Evolutionary conservation across 2,113 vertebrate species (phyloP).

Genomic region (Mustela lutreola): DNA sequence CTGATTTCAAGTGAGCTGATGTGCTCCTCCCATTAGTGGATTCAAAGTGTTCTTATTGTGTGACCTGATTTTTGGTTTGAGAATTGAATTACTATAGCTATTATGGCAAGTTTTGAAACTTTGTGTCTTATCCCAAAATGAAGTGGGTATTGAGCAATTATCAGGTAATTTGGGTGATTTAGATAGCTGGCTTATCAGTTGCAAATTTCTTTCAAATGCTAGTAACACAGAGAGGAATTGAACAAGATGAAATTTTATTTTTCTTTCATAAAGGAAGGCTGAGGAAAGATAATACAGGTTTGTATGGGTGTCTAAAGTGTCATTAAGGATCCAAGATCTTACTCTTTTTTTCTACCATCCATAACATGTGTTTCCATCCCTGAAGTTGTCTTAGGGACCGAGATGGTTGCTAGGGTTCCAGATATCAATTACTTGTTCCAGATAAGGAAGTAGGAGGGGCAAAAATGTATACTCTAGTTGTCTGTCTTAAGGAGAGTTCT

Average conservation of each 20-base stretch:
- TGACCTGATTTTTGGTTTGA: conserved; percentile 71
- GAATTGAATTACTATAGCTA: conserved; percentile 23
- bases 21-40: conserved; percentile 40
- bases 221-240: neutral
- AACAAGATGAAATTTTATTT: conserved; percentile 26
- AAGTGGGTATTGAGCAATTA: neutral
- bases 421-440: neutral
- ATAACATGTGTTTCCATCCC: neutral
- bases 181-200: neutral
- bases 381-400: neutral
- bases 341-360: neutral
- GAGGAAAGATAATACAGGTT: neutral
- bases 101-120: conserved; percentile 29
- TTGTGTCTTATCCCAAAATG: conserved; percentile 5
- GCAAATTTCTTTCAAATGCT: neutral
- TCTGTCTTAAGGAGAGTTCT: conserved; percentile 4
- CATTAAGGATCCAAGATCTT: neutral
- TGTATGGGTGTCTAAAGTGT: neutral
- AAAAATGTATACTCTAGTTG: neutral
- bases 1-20: conserved; percentile 56
- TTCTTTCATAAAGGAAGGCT: neutral
- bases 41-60: conserved; percentile 36
- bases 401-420: neutral
- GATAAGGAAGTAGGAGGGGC: neutral
- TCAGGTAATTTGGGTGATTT: neutral